Percentiles rank a stretch among this genome's conserved stretches.
Evolutionary conservation across 2,113 vertebrate genomes (phyloP).

Genomic region (Hippocampus zosterae): DNA sequence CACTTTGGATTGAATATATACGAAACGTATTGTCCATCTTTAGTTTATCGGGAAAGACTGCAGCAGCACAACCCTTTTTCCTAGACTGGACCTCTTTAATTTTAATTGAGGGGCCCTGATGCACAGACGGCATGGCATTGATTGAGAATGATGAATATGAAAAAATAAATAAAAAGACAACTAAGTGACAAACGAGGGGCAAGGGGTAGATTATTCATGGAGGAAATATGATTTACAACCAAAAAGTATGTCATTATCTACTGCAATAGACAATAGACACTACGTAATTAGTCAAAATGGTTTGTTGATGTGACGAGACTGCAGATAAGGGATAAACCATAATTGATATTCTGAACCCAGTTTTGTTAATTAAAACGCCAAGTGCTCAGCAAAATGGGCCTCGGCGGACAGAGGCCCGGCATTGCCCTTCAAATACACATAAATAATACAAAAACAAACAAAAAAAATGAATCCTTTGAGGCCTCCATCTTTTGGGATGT

Average conservation of each 20-base stretch:
- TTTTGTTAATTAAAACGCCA: conserved; percentile 69
- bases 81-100: not conserved
- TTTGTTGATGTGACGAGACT: conserved; percentile 57
- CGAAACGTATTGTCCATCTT: not conserved
- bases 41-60: not conserved
- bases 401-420: conserved; percentile 48
- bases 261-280: conserved; percentile 49
- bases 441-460: conserved; percentile 23
- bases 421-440: conserved; percentile 54
- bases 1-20: not conserved
- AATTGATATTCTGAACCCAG: conserved; percentile 69
- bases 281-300: conserved; percentile 59
- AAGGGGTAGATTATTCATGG: conserved; percentile 21
- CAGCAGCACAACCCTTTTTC: not conserved
- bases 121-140: not conserved
- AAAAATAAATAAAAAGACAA: conserved; percentile 11
- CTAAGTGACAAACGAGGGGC: conserved; percentile 28
- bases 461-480: conserved; percentile 47
- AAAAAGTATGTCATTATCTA: conserved; percentile 55
- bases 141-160: not conserved
- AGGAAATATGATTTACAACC: conserved; percentile 42
- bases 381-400: conserved; percentile 66
- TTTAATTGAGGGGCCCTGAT: not conserved
- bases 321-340: conserved; percentile 52
- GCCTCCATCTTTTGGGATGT: conserved; percentile 21